A percentile compares a stretch with the other conserved stretches of the same genome.
Evolutionary conservation across 2,797 vertebrate genomes (phyloP).

Genomic region (Semaprochilodus insignis): DNA sequence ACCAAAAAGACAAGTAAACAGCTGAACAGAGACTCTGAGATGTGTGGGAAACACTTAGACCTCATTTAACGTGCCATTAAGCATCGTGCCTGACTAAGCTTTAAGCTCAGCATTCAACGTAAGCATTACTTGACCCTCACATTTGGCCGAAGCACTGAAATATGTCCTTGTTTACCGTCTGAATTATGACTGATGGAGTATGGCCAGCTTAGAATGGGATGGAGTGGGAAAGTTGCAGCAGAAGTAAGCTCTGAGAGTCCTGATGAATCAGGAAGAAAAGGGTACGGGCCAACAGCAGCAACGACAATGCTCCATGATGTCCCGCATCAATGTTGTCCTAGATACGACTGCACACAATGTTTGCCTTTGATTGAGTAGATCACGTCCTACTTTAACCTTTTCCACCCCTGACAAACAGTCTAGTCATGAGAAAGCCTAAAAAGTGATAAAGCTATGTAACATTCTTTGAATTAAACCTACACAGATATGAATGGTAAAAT

Average conservation of each 20-base stretch:
- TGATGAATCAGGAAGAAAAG: conserved; percentile 1
- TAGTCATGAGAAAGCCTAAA: background rate
- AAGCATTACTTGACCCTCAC: background rate
- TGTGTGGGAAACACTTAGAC: conserved; percentile 5
- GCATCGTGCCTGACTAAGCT: conserved; percentile 9
- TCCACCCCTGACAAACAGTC: background rate
- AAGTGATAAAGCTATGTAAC: background rate
- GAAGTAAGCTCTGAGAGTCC: background rate
- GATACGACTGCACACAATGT: background rate
- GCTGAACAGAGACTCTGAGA: background rate
- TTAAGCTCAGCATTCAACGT: background rate
- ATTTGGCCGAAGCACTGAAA: background rate
- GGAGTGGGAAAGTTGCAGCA: background rate
- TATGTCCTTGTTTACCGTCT: conserved; percentile 12
- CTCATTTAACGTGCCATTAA: conserved; percentile 33
- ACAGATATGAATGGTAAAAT: background rate
- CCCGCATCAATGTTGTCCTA: conserved; percentile 8
- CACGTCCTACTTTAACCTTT: background rate
- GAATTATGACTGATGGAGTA: conserved; percentile 13
- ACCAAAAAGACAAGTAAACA: background rate
- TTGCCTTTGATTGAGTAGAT: background rate
- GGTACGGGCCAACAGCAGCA: background rate
- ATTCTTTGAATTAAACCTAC: background rate
- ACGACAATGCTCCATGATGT: background rate
- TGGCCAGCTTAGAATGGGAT: background rate